A percentile compares a stretch with the other conserved stretches of the same genome.
Evolutionary conservation across 2,113 vertebrate species (phyloP).

Genomic region (Callopanchax toddi): DNA sequence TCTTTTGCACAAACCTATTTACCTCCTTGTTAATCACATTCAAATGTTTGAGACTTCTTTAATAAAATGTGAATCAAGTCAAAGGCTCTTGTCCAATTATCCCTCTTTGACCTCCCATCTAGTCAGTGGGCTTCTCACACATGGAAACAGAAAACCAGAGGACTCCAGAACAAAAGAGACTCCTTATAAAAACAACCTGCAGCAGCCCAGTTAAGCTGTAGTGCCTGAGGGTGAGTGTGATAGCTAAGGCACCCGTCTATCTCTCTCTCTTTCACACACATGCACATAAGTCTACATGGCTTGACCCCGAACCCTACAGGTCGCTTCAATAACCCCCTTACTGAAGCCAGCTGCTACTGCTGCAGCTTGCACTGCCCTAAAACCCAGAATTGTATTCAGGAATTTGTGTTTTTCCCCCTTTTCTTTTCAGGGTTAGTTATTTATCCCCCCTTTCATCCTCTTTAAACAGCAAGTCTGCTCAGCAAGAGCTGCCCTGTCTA

Average conservation of each 20-base stretch:
- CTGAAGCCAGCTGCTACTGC: conserved; percentile 88
- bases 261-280: conserved; percentile 50
- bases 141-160: conserved; percentile 44
- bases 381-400: conserved; percentile 92
- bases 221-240: conserved; percentile 64
- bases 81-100: conserved; percentile 75
- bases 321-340: conserved; percentile 92
- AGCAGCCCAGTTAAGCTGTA: conserved; percentile 52
- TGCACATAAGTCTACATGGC: conserved; percentile 73
- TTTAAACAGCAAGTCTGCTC: conserved; percentile 85
- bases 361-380: conserved; percentile 80
- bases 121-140: conserved; percentile 42
- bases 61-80: conserved; percentile 63
- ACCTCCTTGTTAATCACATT: conserved; percentile 59
- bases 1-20: conserved; percentile 51
- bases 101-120: conserved; percentile 65
- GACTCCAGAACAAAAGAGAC: conserved; percentile 54
- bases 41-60: conserved; percentile 66
- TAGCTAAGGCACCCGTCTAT: conserved; percentile 42
- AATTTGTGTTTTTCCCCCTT: conserved; percentile 85
- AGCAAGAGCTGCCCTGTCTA: conserved; percentile 81
- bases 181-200: conserved; percentile 65
- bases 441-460: conserved; percentile 45
- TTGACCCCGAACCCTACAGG: conserved; percentile 85
- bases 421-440: conserved; percentile 71